Evolutionary conservation across 1,140 invertebrate genomes (phyloP).

Genomic region (Venturia canescens): DNA sequence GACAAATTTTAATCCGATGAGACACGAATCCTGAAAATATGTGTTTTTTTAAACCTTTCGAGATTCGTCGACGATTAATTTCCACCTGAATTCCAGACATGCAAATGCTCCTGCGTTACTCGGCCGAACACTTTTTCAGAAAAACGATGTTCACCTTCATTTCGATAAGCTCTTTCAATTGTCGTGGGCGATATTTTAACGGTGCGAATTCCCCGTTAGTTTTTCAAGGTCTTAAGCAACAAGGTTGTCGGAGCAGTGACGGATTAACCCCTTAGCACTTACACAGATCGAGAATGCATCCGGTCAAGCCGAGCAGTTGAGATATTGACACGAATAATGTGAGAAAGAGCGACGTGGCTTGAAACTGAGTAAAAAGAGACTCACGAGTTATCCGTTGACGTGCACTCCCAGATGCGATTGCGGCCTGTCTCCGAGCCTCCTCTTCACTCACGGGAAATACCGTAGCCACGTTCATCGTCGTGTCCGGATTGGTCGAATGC

Average conservation of each 20-base stretch:
- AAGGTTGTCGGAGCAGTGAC: background rate
- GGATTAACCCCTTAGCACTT: background rate
- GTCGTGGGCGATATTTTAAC: too few relatives aligned
- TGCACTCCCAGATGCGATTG: slow-evolving; percentile 41
- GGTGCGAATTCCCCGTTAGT: background rate
- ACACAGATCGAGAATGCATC: background rate
- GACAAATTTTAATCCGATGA: too few relatives aligned
- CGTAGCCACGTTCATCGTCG: slow-evolving; percentile 70
- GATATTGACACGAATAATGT: background rate
- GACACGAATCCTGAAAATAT: too few relatives aligned
- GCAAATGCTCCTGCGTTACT: too few relatives aligned
- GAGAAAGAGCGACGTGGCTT: background rate
- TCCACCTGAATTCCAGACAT: too few relatives aligned
- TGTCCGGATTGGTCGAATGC: slow-evolving; percentile 3
- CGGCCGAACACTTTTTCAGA: too few relatives aligned
- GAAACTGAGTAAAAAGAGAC: slow-evolving; percentile 20
- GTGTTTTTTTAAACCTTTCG: too few relatives aligned
- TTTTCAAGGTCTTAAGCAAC: background rate
- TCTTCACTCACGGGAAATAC: slow-evolving; percentile 65
- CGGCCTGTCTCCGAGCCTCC: slow-evolving; percentile 37
- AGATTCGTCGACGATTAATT: too few relatives aligned
- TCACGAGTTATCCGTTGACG: slow-evolving; percentile 55
- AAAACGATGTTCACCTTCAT: too few relatives aligned
- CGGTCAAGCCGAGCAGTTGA: background rate
- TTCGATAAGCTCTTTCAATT: too few relatives aligned